Evolutionary conservation across 2,797 vertebrate species (phyloP), one percentile per base, ranked within the genome.

Genomic region (Gorsachius magnificus): DNA sequence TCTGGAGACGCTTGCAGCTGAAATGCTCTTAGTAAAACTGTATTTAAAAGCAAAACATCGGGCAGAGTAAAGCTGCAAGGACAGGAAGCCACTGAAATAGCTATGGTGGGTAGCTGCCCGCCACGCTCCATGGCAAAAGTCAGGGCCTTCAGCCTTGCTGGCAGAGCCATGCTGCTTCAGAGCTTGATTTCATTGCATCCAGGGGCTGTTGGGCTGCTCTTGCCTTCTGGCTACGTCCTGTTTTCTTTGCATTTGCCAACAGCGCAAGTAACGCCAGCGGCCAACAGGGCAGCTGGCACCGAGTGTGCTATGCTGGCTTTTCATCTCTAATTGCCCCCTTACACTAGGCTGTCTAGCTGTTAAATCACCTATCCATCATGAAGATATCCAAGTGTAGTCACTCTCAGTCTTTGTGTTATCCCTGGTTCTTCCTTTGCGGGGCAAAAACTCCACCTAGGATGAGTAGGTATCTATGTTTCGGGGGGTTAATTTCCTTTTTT

Each of bases 211-310:
- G 0, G 22, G 94, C 74, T 78, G 54, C 90, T 84, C 36, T 17
- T 87, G 66, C 35, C 90, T 86, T 70, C 83, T 74, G 92, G 70
- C 92, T 89, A 76, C 31, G 1, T 96, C 93, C 83, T 96, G 92
- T 95, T 97, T 96, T 87, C 83, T 84, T 89, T 92, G 81, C 53
- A 6, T 66, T 93, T 97, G 95, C 93, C 93, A 96, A 28, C 64
- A 85, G 92, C 3, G 6, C 87, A 83, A 92, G 60, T 82, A 92
- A 85, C 87, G 94, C 96, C 86, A 87, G 77, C 1, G 1, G 94
- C 92, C 94, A 92, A 87, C 74, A 36, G 66, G 83, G 86, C 92
- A 96, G 90, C 94, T 96, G 95, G 96, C 95, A 94, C 38, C 12
- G 24, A 92, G 66, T 3, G 4, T 76, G 88, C 77, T 96, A 71